Evolutionary conservation across 2,888 invertebrate species (phyloP).

Genomic region (Rotaria sp.): DNA sequence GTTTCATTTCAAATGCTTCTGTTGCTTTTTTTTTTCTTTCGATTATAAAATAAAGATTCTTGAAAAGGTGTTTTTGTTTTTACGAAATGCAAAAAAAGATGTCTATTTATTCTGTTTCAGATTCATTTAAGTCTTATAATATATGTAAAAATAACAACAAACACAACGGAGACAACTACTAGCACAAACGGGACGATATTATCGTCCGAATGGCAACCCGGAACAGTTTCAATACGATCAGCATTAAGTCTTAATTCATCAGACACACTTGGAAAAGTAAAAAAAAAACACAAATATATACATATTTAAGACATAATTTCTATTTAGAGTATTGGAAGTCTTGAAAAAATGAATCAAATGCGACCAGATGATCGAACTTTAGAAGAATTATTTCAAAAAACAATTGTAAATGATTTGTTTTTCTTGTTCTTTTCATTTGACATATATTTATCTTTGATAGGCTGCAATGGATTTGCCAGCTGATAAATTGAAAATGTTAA

Average conservation of each 20-base stretch:
- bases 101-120: background rate
- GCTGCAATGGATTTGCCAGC: conserved; percentile 72
- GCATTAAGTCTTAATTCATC: background rate
- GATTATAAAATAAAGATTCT: background rate
- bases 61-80: background rate
- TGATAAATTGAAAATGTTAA: conserved; percentile 82
- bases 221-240: background rate
- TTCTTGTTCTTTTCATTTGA: background rate
- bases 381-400: conserved; percentile 17
- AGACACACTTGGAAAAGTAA: background rate
- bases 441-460: conserved; percentile 15
- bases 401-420: background rate
- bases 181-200: background rate
- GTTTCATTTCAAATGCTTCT: background rate
- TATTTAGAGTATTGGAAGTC: conserved; percentile 8
- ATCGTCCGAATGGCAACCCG: background rate
- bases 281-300: background rate
- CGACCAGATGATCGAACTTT: conserved; percentile 7
- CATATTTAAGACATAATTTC: background rate
- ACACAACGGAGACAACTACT: background rate
- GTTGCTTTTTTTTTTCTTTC: background rate
- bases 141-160: background rate
- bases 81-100: background rate
- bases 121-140: background rate
- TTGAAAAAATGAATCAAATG: background rate